Evolutionary conservation across 1,140 invertebrate genomes (phyloP), one percentile per base, ranked within the genome.

Genomic region (Drusus annulatus): DNA sequence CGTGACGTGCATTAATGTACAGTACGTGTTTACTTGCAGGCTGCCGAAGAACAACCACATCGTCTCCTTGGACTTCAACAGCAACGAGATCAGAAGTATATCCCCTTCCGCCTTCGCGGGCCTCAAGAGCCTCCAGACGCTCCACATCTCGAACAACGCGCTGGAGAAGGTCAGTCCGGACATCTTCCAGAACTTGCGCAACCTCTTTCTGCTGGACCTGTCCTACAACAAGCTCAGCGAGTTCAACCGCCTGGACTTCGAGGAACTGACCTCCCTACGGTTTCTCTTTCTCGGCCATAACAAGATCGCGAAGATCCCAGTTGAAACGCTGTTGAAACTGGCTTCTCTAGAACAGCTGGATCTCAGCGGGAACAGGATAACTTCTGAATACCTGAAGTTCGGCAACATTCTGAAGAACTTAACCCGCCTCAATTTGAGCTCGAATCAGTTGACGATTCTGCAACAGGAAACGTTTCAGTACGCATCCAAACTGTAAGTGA

Each of bases 161-260:
- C 84, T 90, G 0, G 77, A 81, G 0, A 86, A 85, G 54, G 83
- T 90, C 50, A 88, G 86, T 2, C 86, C 87, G 5, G 88, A 89
- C 65, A 80, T 90, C 7, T 89, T 90, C 71, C 86, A 86, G 0
- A 88, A 88, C 17, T 85, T 89, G 0, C 85, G 85, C 8, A 87
- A 86, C 52, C 76, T 90, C 51, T 86, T 85, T 78, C 85, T 85
- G 31, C 83, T 92, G 5, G 91, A 92, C 81, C 73, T 92, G 7
- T 91, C 91, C 0, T 86, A 89, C 69, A 93, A 92, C 82, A 87
- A 89, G 75, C 84, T 92, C 21, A 81, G 83, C 13, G 84, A 85
- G 15, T 85, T 90, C 19, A 88, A 86, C 80, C 79, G 84, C 1
- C 75, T 87, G 56, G 87, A 89, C 78, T 89, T 90, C 68, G 86